These are phyloP conservation scores for Alcedo quadribrachys DNA, from an alignment of 2,797 vertebrate genomes.

Conservation along the genomic window DNA sequence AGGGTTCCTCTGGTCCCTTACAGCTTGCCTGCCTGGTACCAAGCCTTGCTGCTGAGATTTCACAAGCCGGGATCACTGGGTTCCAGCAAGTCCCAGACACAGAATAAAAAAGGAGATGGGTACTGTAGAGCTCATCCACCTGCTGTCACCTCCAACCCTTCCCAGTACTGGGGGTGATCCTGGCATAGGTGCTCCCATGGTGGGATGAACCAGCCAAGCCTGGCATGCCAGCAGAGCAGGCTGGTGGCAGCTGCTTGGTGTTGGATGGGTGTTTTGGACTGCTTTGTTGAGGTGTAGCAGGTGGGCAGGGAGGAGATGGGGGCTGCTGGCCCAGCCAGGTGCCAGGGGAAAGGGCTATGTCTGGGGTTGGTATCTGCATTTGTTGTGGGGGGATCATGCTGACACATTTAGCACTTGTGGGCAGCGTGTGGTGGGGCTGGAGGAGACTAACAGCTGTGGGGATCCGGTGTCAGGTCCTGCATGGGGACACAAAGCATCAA, in stretches of 20 bases:
- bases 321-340: neutral
- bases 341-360: neutral
- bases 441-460: slow-evolving; percentile 19
- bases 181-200: neutral
- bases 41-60: neutral
- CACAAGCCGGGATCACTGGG: neutral
- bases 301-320: neutral
- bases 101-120: neutral
- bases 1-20: neutral
- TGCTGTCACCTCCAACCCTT: neutral
- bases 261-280: neutral
- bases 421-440: neutral
- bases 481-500: neutral
- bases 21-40: neutral
- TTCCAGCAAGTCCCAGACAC: neutral
- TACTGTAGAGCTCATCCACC: neutral
- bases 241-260: neutral
- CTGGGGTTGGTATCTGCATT: neutral
- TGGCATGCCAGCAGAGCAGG: fast-evolving
- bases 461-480: slow-evolving; percentile 23
- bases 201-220: neutral
- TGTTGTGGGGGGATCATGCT: neutral
- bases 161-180: fast-evolving
- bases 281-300: neutral
- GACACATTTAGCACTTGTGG: slow-evolving; percentile 38